Evolutionary conservation across 2,113 vertebrate species (phyloP).

Genomic region (Platycercus adscitus): DNA sequence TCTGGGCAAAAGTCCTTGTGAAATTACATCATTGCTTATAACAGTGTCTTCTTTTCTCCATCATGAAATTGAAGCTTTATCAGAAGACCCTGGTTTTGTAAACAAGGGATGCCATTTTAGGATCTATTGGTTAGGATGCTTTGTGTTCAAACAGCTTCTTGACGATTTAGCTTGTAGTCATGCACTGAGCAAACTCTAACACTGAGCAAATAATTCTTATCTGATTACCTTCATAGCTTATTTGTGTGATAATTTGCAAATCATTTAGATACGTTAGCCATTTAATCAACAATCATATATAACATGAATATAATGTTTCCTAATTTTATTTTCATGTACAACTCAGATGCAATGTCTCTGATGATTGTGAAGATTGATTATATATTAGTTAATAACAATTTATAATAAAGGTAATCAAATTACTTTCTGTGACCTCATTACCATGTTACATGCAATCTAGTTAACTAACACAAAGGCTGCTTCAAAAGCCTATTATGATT

Average conservation of each 20-base stretch:
- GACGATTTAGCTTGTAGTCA: not conserved
- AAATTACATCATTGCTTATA: not conserved
- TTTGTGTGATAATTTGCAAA: not conserved
- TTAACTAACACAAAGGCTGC: conserved; percentile 26
- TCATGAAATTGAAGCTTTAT: not conserved
- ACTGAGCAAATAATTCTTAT: not conserved
- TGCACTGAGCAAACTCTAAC: not conserved
- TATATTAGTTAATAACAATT: conserved; percentile 31
- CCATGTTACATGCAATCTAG: not conserved
- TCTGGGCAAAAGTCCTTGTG: not conserved
- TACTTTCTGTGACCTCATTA: conserved; percentile 45
- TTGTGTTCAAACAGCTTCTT: not conserved
- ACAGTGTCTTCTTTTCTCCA: not conserved
- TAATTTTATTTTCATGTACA: conserved; percentile 28
- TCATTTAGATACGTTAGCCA: not conserved
- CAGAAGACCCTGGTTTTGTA: not conserved
- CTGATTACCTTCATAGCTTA: conserved; percentile 14
- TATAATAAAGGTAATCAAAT: conserved; percentile 48
- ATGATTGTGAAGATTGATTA: conserved; percentile 20
- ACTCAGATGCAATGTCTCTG: not conserved
- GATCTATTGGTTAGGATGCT: not conserved
- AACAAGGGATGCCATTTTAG: not conserved
- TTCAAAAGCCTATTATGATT: not conserved
- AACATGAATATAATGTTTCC: not conserved
- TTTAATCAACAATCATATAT: conserved; percentile 25